phyloP scores from a whole-genome alignment of 2,113 vertebrate species.

The Oceanodroma tethys region DNA sequence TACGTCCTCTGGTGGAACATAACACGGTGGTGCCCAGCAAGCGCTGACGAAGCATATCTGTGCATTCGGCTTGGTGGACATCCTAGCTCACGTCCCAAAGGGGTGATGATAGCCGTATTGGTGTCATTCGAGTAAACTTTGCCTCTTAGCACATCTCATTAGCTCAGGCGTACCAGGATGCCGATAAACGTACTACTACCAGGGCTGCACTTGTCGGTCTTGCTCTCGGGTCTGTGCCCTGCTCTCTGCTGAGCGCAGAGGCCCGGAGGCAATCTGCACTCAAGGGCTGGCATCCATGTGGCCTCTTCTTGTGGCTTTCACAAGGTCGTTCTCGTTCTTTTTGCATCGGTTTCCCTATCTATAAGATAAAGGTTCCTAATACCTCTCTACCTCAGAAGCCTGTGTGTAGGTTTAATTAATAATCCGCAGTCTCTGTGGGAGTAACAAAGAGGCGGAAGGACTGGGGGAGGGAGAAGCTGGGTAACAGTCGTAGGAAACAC shows the following conservation, averaged over 20 bases:
- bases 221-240: not conserved
- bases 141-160: not conserved
- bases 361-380: not conserved
- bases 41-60: not conserved
- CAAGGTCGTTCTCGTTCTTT: not conserved
- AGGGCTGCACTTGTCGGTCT: not conserved
- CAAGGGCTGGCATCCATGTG: not conserved
- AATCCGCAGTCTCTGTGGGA: not conserved
- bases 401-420: not conserved
- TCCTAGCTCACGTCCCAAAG: not conserved
- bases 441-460: slow-evolving; percentile 52
- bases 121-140: not conserved
- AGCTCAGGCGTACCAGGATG: not conserved
- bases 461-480: slow-evolving; percentile 39
- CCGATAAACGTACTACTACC: rapidly evolving
- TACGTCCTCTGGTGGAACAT: rapidly evolving
- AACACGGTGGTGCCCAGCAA: not conserved
- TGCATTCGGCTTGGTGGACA: not conserved
- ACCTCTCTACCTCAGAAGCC: not conserved
- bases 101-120: rapidly evolving
- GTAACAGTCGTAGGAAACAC: slow-evolving; percentile 60
- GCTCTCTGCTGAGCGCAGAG: not conserved
- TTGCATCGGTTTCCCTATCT: not conserved
- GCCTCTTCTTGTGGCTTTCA: not conserved
- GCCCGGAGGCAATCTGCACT: rapidly evolving